Conservation (phyloP, 1,140 invertebrate genomes). For the Zophobas atratus region DNA sequence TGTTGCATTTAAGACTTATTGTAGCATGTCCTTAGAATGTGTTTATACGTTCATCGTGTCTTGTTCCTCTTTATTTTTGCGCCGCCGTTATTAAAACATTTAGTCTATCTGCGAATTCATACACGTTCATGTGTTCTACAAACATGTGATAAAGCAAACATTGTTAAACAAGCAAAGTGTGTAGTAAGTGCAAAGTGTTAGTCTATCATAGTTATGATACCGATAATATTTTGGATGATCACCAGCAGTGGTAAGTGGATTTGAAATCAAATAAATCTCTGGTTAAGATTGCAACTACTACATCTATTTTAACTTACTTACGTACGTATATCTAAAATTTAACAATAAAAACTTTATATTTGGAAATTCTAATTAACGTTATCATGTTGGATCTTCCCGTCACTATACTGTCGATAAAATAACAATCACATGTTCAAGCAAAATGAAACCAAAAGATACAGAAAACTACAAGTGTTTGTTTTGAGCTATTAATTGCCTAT, state of each 20-base stretch:
- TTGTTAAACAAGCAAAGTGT: conserved; percentile 32
- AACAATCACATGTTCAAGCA: too few relatives aligned
- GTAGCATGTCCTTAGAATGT: conserved; percentile 32
- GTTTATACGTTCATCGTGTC: conserved; percentile 12
- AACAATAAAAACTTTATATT: too few relatives aligned
- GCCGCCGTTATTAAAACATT: conserved; percentile 42
- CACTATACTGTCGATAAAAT: too few relatives aligned
- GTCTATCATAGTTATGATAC: conserved; percentile 27
- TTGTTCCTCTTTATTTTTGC: conserved; percentile 22
- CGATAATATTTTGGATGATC: conserved; percentile 35
- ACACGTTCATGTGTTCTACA: conserved; percentile 32
- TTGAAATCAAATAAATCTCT: not conserved
- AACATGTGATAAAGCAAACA: conserved; percentile 49
- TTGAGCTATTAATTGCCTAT: too few relatives aligned
- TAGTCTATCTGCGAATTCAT: conserved; percentile 17
- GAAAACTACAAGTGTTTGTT: too few relatives aligned
- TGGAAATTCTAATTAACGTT: too few relatives aligned
- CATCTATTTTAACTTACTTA: too few relatives aligned
- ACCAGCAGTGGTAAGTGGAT: conserved; percentile 26
- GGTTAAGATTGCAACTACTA: too few relatives aligned
- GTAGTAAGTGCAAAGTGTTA: conserved; percentile 31
- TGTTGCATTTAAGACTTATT: conserved; percentile 28
- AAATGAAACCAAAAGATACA: too few relatives aligned
- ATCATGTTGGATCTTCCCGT: too few relatives aligned
- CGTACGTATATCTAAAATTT: too few relatives aligned